A percentile compares a stretch with the other conserved stretches of the same genome.
phyloP scores from a whole-genome alignment of 2,113 vertebrate genomes.

The Numenius arquata region DNA sequence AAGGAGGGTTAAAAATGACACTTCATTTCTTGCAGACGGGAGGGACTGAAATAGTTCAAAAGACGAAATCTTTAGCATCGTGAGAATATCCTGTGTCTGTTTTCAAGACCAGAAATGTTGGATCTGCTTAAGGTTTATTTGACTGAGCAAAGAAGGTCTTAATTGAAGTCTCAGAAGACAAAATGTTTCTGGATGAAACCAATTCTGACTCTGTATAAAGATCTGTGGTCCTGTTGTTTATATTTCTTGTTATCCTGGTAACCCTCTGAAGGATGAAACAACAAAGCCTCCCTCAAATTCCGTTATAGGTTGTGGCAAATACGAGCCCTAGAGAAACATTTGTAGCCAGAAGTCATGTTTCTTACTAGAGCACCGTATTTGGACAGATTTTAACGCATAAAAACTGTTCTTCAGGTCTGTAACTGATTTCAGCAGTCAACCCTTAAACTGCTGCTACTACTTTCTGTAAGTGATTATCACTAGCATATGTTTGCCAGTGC shows the following conservation, averaged over 20 bases:
- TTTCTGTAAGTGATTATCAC: neutral
- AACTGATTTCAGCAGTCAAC: neutral
- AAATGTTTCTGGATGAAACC: neutral
- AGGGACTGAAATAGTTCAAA: neutral
- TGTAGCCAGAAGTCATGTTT: neutral
- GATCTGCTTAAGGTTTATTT: neutral
- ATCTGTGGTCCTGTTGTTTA: neutral
- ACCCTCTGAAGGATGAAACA: neutral
- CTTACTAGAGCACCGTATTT: neutral
- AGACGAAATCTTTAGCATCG: rapidly evolving
- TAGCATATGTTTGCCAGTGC: neutral
- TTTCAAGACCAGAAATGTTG: neutral
- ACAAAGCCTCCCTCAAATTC: neutral
- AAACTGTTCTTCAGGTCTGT: neutral
- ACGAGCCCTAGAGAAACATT: neutral
- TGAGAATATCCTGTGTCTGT: rapidly evolving
- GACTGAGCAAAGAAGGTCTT: neutral
- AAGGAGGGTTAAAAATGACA: neutral
- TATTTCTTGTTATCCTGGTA: neutral
- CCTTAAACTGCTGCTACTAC: neutral
- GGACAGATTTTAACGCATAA: neutral
- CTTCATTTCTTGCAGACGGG: neutral
- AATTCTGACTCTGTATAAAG: neutral
- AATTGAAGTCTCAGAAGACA: neutral
- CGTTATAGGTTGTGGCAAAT: neutral